These are phyloP conservation scores for Eledona agricola DNA, from an alignment of 2,888 invertebrate species.

Conservation along the genomic window DNA sequence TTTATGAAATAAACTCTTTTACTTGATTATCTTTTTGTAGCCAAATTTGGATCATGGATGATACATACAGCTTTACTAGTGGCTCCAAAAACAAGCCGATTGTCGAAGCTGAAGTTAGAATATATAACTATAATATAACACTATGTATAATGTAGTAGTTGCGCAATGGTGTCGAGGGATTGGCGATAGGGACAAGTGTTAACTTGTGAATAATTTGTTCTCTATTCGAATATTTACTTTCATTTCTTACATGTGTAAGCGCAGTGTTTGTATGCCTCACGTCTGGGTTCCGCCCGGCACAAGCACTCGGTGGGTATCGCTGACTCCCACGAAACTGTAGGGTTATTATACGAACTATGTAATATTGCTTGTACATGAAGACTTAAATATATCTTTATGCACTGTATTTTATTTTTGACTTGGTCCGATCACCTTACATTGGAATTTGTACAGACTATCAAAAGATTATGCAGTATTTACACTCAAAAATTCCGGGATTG, in stretches of 20 bases:
- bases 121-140: conserved; percentile 57
- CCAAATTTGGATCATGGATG: conserved; percentile 48
- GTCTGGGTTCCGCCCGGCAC: conserved; percentile 51
- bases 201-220: conserved; percentile 60
- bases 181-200: conserved; percentile 61
- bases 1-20: conserved; percentile 54
- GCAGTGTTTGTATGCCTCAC: conserved; percentile 56
- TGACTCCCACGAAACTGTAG: conserved; percentile 60
- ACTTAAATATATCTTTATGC: conserved; percentile 82
- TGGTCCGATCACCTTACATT: neutral
- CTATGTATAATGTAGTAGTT: conserved; percentile 59
- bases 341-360: conserved; percentile 68
- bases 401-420: conserved; percentile 63
- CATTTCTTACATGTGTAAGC: conserved; percentile 56
- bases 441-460: no score
- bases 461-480: no score
- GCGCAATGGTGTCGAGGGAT: conserved; percentile 61
- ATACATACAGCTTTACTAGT: conserved; percentile 51
- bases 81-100: conserved; percentile 45
- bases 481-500: no score
- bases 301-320: conserved; percentile 59
- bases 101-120: conserved; percentile 54
- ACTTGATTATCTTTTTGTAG: conserved; percentile 51
- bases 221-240: conserved; percentile 60
- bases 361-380: conserved; percentile 80